Percentiles rank a stretch among this genome's conserved stretches.
Conservation (phyloP, 2,888 invertebrate genomes). For the Drosophila eohydei region DNA sequence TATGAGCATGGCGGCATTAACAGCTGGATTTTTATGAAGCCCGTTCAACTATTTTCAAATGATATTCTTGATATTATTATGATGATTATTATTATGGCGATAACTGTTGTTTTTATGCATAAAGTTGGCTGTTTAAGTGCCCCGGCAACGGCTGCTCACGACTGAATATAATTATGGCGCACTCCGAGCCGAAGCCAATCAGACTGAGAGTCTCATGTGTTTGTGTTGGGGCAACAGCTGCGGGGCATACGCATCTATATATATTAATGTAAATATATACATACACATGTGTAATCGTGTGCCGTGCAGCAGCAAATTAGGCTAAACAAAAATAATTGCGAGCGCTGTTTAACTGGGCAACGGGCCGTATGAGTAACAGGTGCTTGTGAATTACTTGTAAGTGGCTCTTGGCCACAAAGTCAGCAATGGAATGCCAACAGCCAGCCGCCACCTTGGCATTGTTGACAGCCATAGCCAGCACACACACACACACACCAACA, state of each 20-base stretch:
- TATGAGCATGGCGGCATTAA: slow-evolving; percentile 63
- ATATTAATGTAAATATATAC: slow-evolving; percentile 26
- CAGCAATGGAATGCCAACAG: slow-evolving; percentile 40
- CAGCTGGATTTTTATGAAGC: slow-evolving; percentile 70
- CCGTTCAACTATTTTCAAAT: slow-evolving; percentile 69
- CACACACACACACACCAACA: neutral
- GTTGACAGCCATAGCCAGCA: slow-evolving; percentile 71
- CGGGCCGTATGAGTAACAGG: slow-evolving; percentile 63
- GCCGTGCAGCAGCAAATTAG: slow-evolving; percentile 41
- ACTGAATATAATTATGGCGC: slow-evolving; percentile 47
- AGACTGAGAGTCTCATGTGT: slow-evolving; percentile 8
- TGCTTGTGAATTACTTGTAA: slow-evolving; percentile 58
- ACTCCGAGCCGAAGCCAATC: slow-evolving; percentile 33
- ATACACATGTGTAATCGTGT: neutral
- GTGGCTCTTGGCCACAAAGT: slow-evolving; percentile 68
- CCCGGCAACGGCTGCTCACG: slow-evolving; percentile 30
- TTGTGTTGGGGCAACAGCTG: slow-evolving; percentile 20
- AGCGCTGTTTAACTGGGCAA: slow-evolving; percentile 29
- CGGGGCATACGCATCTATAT: slow-evolving; percentile 32
- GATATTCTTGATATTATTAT: slow-evolving; percentile 59
- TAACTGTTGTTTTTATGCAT: slow-evolving; percentile 65
- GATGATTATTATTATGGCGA: slow-evolving; percentile 54
- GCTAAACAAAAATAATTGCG: slow-evolving; percentile 53
- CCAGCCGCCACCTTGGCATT: slow-evolving; percentile 54
- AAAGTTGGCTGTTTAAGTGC: slow-evolving; percentile 58